These are phyloP conservation scores for Spizaetus ornatus DNA, from an alignment of 2,113 vertebrate genomes.

Conservation along the genomic window DNA sequence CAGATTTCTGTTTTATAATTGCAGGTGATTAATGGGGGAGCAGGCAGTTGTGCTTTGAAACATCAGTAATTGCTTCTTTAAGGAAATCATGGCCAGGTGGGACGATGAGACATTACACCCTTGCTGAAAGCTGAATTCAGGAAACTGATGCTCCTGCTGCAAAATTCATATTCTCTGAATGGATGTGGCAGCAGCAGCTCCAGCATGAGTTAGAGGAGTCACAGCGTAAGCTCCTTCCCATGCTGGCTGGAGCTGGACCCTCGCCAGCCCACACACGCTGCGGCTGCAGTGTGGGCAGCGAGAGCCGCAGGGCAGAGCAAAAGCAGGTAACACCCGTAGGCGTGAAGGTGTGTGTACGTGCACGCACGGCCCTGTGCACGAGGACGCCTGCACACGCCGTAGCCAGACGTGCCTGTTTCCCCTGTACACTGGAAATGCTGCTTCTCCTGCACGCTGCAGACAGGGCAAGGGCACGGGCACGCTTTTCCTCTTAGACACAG, in stretches of 20 bases:
- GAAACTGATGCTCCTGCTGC: background rate
- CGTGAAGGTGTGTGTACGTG: accelerated
- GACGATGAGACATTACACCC: background rate
- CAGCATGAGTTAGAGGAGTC: background rate
- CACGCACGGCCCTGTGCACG: accelerated
- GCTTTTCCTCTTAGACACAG: background rate
- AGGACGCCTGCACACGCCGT: accelerated
- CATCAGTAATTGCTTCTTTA: constrained; percentile 58
- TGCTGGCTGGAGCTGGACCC: background rate
- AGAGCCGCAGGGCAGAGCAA: background rate
- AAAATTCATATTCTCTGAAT: background rate
- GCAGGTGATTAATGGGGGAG: constrained; percentile 70
- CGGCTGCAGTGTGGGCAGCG: accelerated
- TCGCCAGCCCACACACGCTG: accelerated
- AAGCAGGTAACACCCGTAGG: background rate
- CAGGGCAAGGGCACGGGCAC: background rate
- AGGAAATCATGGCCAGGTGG: constrained; percentile 41
- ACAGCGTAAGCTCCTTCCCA: accelerated
- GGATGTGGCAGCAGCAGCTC: background rate
- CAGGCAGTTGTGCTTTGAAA: constrained; percentile 41
- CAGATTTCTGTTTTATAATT: constrained; percentile 62
- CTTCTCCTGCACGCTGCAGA: background rate
- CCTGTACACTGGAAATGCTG: accelerated
- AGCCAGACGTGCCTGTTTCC: background rate
- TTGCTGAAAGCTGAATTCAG: background rate